Evolutionary conservation across 1,140 invertebrate species (phyloP).

Genomic region (Bicyclus anynana): DNA sequence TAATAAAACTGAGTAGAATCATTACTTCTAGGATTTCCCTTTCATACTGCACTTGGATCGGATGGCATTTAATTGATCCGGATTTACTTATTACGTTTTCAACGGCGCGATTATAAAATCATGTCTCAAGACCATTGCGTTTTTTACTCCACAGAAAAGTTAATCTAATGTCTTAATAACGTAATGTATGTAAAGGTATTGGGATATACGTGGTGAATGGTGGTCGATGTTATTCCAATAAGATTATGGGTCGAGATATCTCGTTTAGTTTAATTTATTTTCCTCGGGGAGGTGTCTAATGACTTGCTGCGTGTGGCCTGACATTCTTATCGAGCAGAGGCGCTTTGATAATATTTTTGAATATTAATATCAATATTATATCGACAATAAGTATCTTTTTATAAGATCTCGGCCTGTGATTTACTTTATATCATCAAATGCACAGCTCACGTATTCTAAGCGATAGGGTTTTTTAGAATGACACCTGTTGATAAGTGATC

Average conservation of each 20-base stretch:
- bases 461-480: no score
- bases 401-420: slow-evolving; percentile 2
- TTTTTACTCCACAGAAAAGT: background rate
- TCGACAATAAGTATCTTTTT: slow-evolving; percentile 46
- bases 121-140: slow-evolving; percentile 26
- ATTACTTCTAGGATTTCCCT: slow-evolving; percentile 62
- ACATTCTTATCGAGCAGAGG: slow-evolving; percentile 71
- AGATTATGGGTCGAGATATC: slow-evolving; percentile 63
- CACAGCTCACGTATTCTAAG: background rate
- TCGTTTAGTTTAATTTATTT: slow-evolving; percentile 76
- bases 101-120: slow-evolving; percentile 1
- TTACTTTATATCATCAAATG: background rate
- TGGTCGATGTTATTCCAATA: slow-evolving; percentile 27
- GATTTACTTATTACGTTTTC: slow-evolving; percentile 38
- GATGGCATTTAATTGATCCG: slow-evolving; percentile 64
- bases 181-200: slow-evolving; percentile 16
- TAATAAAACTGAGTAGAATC: slow-evolving; percentile 52
- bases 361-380: slow-evolving; percentile 70
- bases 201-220: slow-evolving; percentile 8
- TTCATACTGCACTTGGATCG: slow-evolving; percentile 56
- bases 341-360: slow-evolving; percentile 72
- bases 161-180: background rate
- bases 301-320: slow-evolving; percentile 72
- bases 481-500: no score
- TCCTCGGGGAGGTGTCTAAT: slow-evolving; percentile 73